Conservation (phyloP, 2,113 vertebrate species). For the Pygathrix nemaeus region DNA sequence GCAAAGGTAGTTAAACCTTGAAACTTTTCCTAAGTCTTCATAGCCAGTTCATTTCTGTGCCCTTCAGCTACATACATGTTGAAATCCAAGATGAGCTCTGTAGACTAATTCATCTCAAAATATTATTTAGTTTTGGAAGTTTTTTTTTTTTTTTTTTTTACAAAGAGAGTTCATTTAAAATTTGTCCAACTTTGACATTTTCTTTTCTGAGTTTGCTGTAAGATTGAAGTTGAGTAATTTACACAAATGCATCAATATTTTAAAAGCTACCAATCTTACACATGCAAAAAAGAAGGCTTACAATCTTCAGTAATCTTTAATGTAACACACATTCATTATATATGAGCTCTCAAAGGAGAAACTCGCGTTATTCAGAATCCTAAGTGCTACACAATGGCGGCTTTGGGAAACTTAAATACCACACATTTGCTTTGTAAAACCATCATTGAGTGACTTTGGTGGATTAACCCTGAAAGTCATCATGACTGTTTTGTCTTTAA, state of each 20-base stretch:
- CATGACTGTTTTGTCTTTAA: conserved; percentile 45
- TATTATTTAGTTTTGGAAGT: not conserved
- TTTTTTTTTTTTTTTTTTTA: conserved; percentile 31
- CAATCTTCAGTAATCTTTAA: conserved; percentile 82
- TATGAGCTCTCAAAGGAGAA: conserved; percentile 80
- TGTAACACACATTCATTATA: conserved; percentile 83
- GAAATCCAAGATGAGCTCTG: not conserved
- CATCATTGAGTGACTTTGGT: conserved; percentile 31
- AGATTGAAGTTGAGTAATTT: conserved; percentile 67
- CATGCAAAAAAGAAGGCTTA: conserved; percentile 77
- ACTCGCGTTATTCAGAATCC: conserved; percentile 74
- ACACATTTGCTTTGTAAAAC: conserved; percentile 63
- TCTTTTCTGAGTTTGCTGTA: conserved; percentile 52
- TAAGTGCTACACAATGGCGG: conserved; percentile 59
- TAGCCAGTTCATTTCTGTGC: not conserved
- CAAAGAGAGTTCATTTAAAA: conserved; percentile 30
- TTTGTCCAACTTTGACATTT: conserved; percentile 48
- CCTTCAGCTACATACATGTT: not conserved
- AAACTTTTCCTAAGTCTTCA: not conserved
- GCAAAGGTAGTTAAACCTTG: not conserved
- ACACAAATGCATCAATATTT: conserved; percentile 81
- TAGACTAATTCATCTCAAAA: conserved; percentile 22
- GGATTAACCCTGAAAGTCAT: conserved; percentile 55
- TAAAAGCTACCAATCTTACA: conserved; percentile 75
- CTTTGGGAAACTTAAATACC: conserved; percentile 61